These are phyloP conservation scores for Drosophila acutilabella DNA, from an alignment of 2,888 invertebrate species.

Conservation along the genomic window DNA sequence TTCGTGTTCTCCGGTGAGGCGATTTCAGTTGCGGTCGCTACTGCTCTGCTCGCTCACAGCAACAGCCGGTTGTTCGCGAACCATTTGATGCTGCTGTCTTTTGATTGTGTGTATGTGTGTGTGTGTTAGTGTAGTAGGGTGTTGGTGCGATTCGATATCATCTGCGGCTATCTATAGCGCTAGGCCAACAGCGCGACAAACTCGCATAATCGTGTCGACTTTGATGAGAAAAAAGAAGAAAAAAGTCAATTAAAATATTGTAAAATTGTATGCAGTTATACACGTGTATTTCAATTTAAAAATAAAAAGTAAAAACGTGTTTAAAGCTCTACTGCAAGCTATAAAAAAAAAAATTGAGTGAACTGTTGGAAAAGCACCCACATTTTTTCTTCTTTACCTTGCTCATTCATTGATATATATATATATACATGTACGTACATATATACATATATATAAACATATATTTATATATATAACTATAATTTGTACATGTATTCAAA, in stretches of 20 bases:
- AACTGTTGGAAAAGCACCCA: neutral
- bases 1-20: conserved; percentile 18
- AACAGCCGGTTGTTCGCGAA: conserved; percentile 15
- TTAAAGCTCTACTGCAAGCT: neutral
- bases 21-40: conserved; percentile 41
- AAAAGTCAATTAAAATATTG: conserved; percentile 21
- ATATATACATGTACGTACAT: conserved; percentile 8
- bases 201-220: conserved; percentile 9
- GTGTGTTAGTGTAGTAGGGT: conserved; percentile 22
- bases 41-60: conserved; percentile 20
- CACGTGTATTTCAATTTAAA: neutral
- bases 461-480: neutral
- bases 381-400: too few species aligned
- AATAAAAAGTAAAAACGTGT: neutral
- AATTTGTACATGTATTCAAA: neutral
- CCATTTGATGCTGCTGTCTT: conserved; percentile 39
- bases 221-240: conserved; percentile 4
- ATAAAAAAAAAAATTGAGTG: neutral
- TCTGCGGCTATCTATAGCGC: conserved; percentile 68
- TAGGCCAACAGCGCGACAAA: conserved; percentile 37
- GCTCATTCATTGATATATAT: neutral
- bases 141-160: conserved; percentile 63
- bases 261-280: neutral
- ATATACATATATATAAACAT: conserved; percentile 10
- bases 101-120: conserved; percentile 21